These are phyloP conservation scores for Microtus richardsoni DNA, from an alignment of 2,113 vertebrate species.

Conservation along the genomic window DNA sequence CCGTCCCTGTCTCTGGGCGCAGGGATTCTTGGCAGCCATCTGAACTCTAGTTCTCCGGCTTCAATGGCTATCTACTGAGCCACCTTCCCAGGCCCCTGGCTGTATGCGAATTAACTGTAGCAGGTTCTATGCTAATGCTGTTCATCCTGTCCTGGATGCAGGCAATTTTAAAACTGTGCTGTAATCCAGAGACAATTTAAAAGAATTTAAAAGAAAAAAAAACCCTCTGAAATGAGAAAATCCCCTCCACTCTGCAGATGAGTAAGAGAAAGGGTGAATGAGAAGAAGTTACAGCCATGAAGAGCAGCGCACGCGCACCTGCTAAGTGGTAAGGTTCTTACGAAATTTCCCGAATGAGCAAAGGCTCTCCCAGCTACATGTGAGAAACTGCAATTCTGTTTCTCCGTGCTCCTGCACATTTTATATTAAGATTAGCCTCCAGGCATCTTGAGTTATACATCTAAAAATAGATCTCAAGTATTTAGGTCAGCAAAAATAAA, in stretches of 20 bases:
- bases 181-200: not conserved
- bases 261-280: slow-evolving; percentile 18
- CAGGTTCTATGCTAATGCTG: not conserved
- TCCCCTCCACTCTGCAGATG: slow-evolving; percentile 38
- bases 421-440: slow-evolving; percentile 50
- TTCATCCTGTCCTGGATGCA: not conserved
- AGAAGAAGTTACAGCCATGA: slow-evolving; percentile 18
- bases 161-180: not conserved
- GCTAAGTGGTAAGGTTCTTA: slow-evolving; percentile 19
- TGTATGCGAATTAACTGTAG: not conserved
- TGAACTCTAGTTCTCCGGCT: not conserved
- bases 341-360: slow-evolving; percentile 46
- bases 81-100: not conserved
- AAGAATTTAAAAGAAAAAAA: slow-evolving; percentile 14
- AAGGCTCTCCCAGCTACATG: not conserved
- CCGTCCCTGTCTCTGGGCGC: not conserved
- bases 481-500: slow-evolving; percentile 73
- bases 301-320: not conserved
- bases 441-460: slow-evolving; percentile 49
- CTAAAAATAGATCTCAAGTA: slow-evolving; percentile 71
- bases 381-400: slow-evolving; percentile 43
- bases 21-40: too few relatives aligned
- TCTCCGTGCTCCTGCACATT: slow-evolving; percentile 6
- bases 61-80: not conserved
- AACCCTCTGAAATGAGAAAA: slow-evolving; percentile 44